A percentile compares a stretch with the other conserved stretches of the same genome.
These are phyloP conservation scores for Laspeyria flexula DNA, from an alignment of 2,888 invertebrate genomes.

Conservation along the genomic window DNA sequence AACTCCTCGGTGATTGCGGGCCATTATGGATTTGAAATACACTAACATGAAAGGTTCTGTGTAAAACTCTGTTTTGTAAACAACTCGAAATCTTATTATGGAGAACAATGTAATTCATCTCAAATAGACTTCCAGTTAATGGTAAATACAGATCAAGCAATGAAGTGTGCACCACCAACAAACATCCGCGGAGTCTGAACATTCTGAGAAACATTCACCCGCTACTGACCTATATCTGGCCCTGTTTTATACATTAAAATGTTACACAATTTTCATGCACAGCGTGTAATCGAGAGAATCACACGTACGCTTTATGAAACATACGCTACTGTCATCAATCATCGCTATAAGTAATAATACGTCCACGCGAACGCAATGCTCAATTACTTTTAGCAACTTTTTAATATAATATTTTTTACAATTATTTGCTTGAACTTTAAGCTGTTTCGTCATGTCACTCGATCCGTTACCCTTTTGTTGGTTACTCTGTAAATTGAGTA, in stretches of 20 bases:
- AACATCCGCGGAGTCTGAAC: constrained; percentile 76
- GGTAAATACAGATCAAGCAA: constrained; percentile 55
- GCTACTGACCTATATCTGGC: constrained; percentile 75
- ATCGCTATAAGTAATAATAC: constrained; percentile 46
- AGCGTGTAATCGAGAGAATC: constrained; percentile 58
- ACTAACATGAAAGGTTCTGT: neutral
- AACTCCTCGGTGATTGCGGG: too few species aligned
- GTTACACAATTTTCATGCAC: constrained; percentile 73
- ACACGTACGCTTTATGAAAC: constrained; percentile 58
- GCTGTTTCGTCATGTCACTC: constrained; percentile 45
- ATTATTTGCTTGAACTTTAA: constrained; percentile 55
- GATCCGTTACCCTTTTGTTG: constrained; percentile 43
- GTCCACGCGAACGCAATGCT: constrained; percentile 34
- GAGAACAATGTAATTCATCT: constrained; percentile 63
- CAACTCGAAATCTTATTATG: constrained; percentile 34
- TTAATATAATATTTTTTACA: constrained; percentile 39
- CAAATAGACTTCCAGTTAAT: constrained; percentile 57
- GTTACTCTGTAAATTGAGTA: constrained; percentile 46
- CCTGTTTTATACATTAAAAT: constrained; percentile 73
- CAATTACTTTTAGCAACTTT: constrained; percentile 45
- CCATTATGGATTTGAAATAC: neutral
- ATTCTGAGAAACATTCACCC: constrained; percentile 76
- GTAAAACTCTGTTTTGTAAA: constrained; percentile 19
- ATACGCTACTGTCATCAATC: constrained; percentile 46
- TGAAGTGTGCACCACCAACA: constrained; percentile 60